Evolutionary conservation across 2,113 vertebrate genomes (phyloP).

Genomic region (Genyomyrus donnyi): DNA sequence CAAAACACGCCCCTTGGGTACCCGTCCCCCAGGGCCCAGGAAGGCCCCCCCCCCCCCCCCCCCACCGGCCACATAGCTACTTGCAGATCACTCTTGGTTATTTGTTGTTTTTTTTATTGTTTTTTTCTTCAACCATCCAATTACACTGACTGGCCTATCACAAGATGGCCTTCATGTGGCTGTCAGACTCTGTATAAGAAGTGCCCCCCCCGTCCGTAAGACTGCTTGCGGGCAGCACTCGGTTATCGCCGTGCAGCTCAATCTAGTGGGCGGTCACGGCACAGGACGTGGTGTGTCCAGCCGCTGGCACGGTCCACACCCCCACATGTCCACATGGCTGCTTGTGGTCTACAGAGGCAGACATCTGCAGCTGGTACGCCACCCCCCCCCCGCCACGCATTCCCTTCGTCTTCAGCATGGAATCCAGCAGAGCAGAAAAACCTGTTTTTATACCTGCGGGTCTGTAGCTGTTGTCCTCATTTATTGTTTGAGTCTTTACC

Average conservation of each 20-base stretch:
- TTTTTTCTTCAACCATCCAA: not conserved
- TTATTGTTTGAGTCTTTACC: conserved; percentile 8
- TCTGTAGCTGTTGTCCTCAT: conserved; percentile 6
- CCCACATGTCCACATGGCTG: not conserved
- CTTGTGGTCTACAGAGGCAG: not conserved
- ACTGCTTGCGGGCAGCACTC: not conserved
- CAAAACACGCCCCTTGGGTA: no score
- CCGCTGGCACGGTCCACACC: not conserved
- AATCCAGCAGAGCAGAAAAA: not conserved
- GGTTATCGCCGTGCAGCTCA: not conserved
- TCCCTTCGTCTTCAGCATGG: not conserved
- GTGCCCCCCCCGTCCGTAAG: not conserved
- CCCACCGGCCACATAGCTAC: not conserved
- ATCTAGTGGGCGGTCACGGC: not conserved
- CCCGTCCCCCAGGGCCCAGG: no score
- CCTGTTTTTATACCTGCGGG: not conserved
- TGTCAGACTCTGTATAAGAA: not conserved
- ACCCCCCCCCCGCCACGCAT: not conserved
- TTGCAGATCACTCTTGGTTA: not conserved
- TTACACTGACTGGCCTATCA: not conserved
- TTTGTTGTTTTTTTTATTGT: not conserved
- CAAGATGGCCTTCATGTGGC: not conserved
- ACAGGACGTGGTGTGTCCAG: not conserved
- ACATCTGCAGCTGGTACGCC: not conserved
- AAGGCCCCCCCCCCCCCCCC: no score